Evolutionary conservation across 2,888 invertebrate genomes (phyloP), one percentile per base, ranked within the genome.

Genomic region (Muscina levida): DNA sequence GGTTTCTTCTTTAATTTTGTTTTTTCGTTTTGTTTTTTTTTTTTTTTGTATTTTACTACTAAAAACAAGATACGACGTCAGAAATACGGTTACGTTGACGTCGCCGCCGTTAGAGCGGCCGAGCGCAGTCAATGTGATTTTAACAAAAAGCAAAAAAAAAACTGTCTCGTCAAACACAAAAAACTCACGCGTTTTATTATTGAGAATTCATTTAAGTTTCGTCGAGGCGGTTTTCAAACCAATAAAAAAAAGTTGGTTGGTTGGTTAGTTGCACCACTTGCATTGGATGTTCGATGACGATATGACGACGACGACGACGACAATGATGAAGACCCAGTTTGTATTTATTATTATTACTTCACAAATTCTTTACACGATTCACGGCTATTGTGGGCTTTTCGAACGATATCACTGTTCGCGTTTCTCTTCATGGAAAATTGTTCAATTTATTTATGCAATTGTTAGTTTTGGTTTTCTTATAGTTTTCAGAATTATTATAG

Each of bases 171-270:
- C 51, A 51, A 51, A 51, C 22, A 31, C 42, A 39, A 59, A 51
- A 72, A 80, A 71, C 66, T 79, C 66, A 81, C 77, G 81, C 74
- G 71, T 81, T 81, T 76, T 57, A 77, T 79, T 79, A 68, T 66
- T 62, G 51, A 51, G 51, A 51, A 19, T 51, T 51, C 48, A 39
- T 19, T 39, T 62, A 42, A n/a, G 31, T 37, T 66, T 48, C 66
- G 62, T 31, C 8, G 68, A 59, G 10, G 31, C 31, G 31, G 37
- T 37, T 62, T 37, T 39, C 44, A 19, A 53, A 53, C n/a, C n/a
- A n/a, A n/a, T n/a, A n/a, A n/a, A n/a, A n/a, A n/a, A n/a, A n/a
- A n/a, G n/a, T n/a, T n/a, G n/a, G n/a, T n/a, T 19, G 53, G 42
- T 56, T 68, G 67, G 3, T 39, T 39, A 31, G 15, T 37, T 19